phyloP scores from a whole-genome alignment of 2,888 invertebrate species.

The Cylindroiulus punctatus region DNA sequence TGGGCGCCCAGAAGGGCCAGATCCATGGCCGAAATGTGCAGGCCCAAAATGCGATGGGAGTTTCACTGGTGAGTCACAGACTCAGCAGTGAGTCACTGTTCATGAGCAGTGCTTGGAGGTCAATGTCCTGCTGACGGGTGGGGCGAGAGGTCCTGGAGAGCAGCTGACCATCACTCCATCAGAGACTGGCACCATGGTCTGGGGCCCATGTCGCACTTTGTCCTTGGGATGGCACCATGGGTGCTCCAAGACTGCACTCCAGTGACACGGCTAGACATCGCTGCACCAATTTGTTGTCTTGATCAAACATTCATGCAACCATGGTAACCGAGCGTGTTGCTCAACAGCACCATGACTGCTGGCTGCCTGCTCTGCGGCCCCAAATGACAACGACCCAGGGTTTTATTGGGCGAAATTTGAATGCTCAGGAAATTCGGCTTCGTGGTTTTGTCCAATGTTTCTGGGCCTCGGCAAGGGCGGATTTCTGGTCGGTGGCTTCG shows the following conservation, averaged over 20 bases:
- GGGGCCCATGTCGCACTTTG: neutral
- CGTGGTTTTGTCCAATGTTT: neutral
- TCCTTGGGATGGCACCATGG: neutral
- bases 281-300: neutral
- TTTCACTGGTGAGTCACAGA: neutral
- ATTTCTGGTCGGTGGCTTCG: conserved; percentile 2
- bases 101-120: neutral
- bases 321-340: conserved; percentile 7
- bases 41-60: neutral
- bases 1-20: neutral
- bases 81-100: neutral
- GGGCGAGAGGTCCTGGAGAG: neutral
- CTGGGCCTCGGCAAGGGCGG: conserved; percentile 7
- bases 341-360: neutral
- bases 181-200: too few relatives aligned
- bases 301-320: neutral
- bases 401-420: neutral
- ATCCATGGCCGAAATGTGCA: neutral
- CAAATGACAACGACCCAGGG: conserved; percentile 26
- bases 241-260: neutral
- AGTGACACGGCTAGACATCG: neutral
- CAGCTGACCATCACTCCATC: neutral
- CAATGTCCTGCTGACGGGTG: neutral
- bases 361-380: neutral
- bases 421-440: conserved; percentile 12